Percentiles rank a stretch among this genome's conserved stretches.
These are phyloP conservation scores for Anableps anableps DNA, from an alignment of 2,797 vertebrate species.

Conservation along the genomic window DNA sequence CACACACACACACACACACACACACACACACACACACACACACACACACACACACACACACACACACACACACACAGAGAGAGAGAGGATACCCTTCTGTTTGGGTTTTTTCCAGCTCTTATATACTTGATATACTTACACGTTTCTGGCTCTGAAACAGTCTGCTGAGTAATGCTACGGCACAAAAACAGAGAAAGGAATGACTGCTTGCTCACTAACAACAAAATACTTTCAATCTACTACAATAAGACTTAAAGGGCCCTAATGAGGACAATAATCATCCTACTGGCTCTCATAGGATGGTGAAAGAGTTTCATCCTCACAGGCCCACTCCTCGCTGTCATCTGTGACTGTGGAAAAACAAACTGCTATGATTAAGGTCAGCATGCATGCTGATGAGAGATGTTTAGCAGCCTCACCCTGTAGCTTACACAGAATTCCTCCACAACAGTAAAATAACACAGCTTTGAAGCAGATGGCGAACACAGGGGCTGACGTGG, in stretches of 20 bases:
- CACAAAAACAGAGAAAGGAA: slow-evolving; percentile 19
- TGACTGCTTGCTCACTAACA: background rate
- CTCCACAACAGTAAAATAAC: slow-evolving; percentile 53
- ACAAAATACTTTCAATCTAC: background rate
- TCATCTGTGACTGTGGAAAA: slow-evolving; percentile 81
- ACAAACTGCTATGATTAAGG: slow-evolving; percentile 40
- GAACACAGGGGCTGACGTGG: slow-evolving; percentile 13
- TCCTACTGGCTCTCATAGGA: slow-evolving; percentile 72
- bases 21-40: slow-evolving; percentile 14
- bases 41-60: slow-evolving; percentile 10
- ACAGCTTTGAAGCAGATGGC: slow-evolving; percentile 37
- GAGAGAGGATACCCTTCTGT: no score
- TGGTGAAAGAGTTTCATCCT: slow-evolving; percentile 77
- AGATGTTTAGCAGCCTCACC: slow-evolving; percentile 30
- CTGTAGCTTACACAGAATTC: slow-evolving; percentile 29
- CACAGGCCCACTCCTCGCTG: slow-evolving; percentile 83
- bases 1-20: slow-evolving; percentile 12
- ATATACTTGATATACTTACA: slow-evolving; percentile 68
- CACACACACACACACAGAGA: no score
- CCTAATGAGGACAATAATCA: background rate
- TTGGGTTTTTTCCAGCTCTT: slow-evolving; percentile 1
- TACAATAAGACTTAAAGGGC: background rate
- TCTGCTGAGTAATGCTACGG: slow-evolving; percentile 63
- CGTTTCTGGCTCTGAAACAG: slow-evolving; percentile 60
- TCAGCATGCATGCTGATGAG: slow-evolving; percentile 16